These are phyloP conservation scores for Rhea pennata DNA, from an alignment of 2,113 vertebrate genomes.

Conservation along the genomic window DNA sequence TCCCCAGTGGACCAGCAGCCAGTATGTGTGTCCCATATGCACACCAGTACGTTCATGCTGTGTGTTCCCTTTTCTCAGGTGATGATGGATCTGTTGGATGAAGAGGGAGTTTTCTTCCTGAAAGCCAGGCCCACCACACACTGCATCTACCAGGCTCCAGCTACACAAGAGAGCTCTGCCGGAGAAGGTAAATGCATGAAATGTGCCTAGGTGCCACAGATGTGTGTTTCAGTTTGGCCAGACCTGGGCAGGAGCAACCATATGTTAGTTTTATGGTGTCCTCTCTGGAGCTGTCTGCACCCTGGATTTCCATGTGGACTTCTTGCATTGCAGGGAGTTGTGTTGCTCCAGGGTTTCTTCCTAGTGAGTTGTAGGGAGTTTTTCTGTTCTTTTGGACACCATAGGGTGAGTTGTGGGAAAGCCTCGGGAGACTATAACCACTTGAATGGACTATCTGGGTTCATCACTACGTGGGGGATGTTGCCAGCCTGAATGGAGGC, in stretches of 20 bases:
- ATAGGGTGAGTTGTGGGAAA: background rate
- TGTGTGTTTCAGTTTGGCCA: background rate
- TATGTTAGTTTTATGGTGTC: background rate
- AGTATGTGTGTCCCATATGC: rapidly evolving
- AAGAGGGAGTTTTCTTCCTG: conserved; percentile 78
- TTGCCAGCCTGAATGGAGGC: rapidly evolving
- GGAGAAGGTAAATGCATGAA: conserved; percentile 18
- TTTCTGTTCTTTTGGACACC: background rate
- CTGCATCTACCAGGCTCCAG: conserved; percentile 31
- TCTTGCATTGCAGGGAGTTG: background rate
- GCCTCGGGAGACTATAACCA: background rate
- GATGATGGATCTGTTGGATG: conserved; percentile 81
- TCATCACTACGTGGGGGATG: background rate
- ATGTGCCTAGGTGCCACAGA: background rate
- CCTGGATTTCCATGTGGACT: background rate
- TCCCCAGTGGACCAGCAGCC: background rate
- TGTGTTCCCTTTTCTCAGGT: conserved; percentile 73
- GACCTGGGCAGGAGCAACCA: background rate
- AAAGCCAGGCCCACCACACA: conserved; percentile 68
- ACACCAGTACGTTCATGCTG: background rate
- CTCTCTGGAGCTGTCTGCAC: background rate
- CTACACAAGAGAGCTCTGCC: background rate
- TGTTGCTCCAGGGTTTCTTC: background rate
- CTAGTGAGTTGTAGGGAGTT: background rate
- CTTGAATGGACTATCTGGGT: background rate